Base-by-base conservation (phyloP, 1,140 invertebrate genomes). In the Drosophila guanche region DNA sequence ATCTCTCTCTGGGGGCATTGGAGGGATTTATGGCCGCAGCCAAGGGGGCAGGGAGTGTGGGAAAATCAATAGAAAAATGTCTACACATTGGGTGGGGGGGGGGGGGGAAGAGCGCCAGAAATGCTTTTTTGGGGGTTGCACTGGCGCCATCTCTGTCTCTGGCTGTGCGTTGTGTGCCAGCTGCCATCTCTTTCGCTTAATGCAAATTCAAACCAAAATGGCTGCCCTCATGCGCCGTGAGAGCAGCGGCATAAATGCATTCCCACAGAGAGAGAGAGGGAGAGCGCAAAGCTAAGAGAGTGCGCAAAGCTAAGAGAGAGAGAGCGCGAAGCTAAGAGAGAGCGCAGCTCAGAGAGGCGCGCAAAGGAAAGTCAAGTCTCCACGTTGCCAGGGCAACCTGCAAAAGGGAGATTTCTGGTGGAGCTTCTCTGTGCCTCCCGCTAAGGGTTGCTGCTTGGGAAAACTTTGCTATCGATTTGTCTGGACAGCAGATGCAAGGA, bases 401-500 rank as follows among this genome's bases (percentile, higher is more conserved):
- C n/a, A n/a, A n/a, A n/a, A 25, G 25, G 58, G 20, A 10, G 27
- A 14, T 40, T 25, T 14, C 4, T 7, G 6, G 43, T 46, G 73
- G 65, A 20, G 16, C 16, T 20, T 0, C 16, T 1, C 16, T 20
- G 0, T 20, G 16, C 16, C 16, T 83, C 65, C 20, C n/a, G 23
- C 8, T 7, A 22, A 33, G 33, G 57, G 51, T 55, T 46, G 46
- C 46, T 74, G 47, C 58, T 58, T 74, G 62, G 43, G 51, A 72
- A 60, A 51, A 60, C 42, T 48, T 45, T 25, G 48, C 73, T 83
- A 88, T 88, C 84, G 79, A 83, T 89, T 83, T 63, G 45, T 62
- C 56, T 69, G 84, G 79, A 83, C 84, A 89, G 79, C 83, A 88
- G 83, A 88, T 88, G 83, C 83, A 88, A 89, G 33, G 50, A 37